Evolutionary conservation across 2,113 vertebrate genomes (phyloP), one percentile per base, ranked within the genome.

Genomic region (Toxostoma redivivum): DNA sequence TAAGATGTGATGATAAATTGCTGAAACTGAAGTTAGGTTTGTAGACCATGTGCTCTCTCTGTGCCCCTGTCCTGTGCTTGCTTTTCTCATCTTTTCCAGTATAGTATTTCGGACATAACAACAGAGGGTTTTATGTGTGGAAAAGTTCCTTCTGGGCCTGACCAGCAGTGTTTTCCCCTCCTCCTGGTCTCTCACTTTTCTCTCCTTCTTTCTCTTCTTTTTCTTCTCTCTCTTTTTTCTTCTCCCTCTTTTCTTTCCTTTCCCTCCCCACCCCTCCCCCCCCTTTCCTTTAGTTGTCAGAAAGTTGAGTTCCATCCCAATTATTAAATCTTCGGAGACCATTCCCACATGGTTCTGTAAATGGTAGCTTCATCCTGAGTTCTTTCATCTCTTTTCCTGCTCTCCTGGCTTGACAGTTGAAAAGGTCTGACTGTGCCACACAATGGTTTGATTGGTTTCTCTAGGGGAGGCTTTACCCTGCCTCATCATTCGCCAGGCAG

Each of bases 371-470:
- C 99, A 98, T 99, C 98, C 98, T 97, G 98, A 96, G 96, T 98
- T 97, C 99, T 99, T 99, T 99, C 99, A 99, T 99, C 98, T 98
- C 97, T 82, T 98, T 98, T 98, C 98, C 98, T 98, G 98, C 98
- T 99, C 98, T 98, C 98, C 98, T 98, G 96, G 98, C 97, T 98
- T 99, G 99, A 99, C 99, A 99, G 99, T 99, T 99, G 99, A 99
- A 99, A 99, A 99, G 99, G 98, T 99, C 99, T 99, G 98, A 99
- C 99, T 98, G 99, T 98, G 99, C 98, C 98, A 98, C 98, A 99
- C 99, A 99, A 99, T 99, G 98, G 99, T 98, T 98, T 99, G 99
- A 99, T 99, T 99, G 99, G 99, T 99, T 98, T 98, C 99, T 99
- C 99, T 99, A 97, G 98, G 98, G 98, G 98, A 98, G 98, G 98